These are phyloP conservation scores for Drosophila truncata DNA, from an alignment of 1,140 invertebrate genomes.

Conservation along the genomic window DNA sequence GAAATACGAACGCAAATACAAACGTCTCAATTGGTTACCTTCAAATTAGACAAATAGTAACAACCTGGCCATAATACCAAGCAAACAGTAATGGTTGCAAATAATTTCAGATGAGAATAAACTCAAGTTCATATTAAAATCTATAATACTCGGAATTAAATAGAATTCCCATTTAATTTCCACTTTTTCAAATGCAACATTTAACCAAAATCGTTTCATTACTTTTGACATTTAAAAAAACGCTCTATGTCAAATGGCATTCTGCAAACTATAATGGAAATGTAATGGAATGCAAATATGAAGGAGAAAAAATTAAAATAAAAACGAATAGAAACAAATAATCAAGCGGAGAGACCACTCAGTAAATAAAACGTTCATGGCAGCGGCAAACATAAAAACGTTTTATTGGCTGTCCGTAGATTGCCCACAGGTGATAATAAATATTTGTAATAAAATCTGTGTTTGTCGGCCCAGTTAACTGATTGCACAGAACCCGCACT, in stretches of 20 bases:
- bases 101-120: background rate
- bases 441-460: constrained; percentile 41
- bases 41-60: background rate
- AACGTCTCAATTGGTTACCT: constrained; percentile 3
- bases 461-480: constrained; percentile 5
- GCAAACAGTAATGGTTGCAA: background rate
- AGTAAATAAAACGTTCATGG: constrained; percentile 28
- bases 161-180: background rate
- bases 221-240: background rate
- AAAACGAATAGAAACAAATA: constrained; percentile 35
- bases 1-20: constrained; percentile 6
- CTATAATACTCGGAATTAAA: background rate
- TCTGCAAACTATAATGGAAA: constrained; percentile 26
- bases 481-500: constrained; percentile 22
- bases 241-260: background rate
- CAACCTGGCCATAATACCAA: background rate
- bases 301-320: background rate
- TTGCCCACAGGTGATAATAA: constrained; percentile 31
- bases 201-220: background rate
- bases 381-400: constrained; percentile 14
- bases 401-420: constrained; percentile 35
- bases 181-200: background rate
- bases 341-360: constrained; percentile 8
- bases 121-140: background rate
- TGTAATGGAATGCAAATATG: constrained; percentile 38